A percentile compares a stretch with the other conserved stretches of the same genome.
Conservation (phyloP, 2,888 invertebrate genomes). For the Scaeva pyrastri region DNA sequence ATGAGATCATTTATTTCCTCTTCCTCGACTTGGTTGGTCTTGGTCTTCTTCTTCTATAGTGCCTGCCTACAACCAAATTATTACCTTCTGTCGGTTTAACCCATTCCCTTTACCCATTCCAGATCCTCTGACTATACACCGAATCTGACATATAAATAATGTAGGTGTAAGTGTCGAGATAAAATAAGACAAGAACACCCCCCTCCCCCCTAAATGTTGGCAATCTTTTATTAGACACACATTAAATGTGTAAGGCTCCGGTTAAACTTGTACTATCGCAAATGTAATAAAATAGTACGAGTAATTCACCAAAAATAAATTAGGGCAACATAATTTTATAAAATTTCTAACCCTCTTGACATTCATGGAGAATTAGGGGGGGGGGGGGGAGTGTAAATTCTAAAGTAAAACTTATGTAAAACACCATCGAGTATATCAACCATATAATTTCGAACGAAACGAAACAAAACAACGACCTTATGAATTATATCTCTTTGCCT, state of each 20-base stretch:
- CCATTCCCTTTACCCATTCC: neutral
- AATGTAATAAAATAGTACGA: too few species aligned
- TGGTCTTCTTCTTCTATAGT: neutral
- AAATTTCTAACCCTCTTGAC: neutral
- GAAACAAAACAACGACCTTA: constrained; percentile 49
- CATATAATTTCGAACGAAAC: constrained; percentile 34
- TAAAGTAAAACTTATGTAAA: constrained; percentile 18
- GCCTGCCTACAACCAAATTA: neutral
- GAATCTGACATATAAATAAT: too few species aligned
- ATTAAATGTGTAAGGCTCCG: constrained; percentile 2
- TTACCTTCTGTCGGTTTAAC: neutral
- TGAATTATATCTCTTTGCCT: constrained; percentile 54
- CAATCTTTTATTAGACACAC: constrained; percentile 34
- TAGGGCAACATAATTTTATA: constrained; percentile 59
- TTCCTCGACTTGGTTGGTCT: neutral
- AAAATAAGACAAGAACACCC: constrained; percentile 5
- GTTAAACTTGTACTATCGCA: constrained; percentile 10
- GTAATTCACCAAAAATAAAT: constrained; percentile 62
- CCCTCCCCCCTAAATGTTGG: constrained; percentile 26
- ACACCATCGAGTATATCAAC: too few species aligned
- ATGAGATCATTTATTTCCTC: constrained; percentile 22
- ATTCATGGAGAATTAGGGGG: too few species aligned
- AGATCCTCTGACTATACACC: neutral
- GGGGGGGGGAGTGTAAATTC: neutral
- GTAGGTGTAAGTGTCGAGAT: neutral